Evolutionary conservation across 1,140 invertebrate genomes (phyloP).

Genomic region (Camponotus vicinus): DNA sequence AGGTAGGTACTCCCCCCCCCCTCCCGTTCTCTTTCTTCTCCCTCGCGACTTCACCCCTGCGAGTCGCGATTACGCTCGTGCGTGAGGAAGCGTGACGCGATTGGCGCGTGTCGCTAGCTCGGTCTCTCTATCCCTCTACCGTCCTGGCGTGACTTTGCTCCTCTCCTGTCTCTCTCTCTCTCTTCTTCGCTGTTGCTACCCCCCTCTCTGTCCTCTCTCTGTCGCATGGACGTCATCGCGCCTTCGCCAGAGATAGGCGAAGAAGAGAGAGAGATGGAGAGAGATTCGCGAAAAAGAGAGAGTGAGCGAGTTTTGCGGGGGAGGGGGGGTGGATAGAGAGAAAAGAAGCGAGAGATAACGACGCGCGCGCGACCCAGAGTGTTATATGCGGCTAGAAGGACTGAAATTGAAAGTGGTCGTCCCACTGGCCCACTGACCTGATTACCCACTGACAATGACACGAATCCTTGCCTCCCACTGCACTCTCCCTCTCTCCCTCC

Average conservation of each 20-base stretch:
- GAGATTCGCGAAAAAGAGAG: not conserved
- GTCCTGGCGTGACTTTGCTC: slow-evolving; percentile 22
- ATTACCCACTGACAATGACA: slow-evolving; percentile 88
- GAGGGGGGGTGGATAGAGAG: not conserved
- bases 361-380: slow-evolving; percentile 63
- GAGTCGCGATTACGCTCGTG: slow-evolving; percentile 56
- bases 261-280: slow-evolving; percentile 24
- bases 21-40: slow-evolving; percentile 24
- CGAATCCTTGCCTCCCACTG: slow-evolving; percentile 81
- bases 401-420: slow-evolving; percentile 86
- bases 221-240: not conserved
- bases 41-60: not conserved
- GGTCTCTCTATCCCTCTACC: slow-evolving; percentile 33
- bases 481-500: slow-evolving; percentile 55
- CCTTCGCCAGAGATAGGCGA: slow-evolving; percentile 14
- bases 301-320: not conserved
- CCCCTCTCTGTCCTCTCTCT: not conserved
- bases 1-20: not conserved
- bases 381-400: slow-evolving; percentile 79
- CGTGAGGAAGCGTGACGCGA: slow-evolving; percentile 69
- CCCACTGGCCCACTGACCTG: slow-evolving; percentile 87
- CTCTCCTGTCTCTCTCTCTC: slow-evolving; percentile 4
- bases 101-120: slow-evolving; percentile 73
- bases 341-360: slow-evolving; percentile 72
- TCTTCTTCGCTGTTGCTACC: not conserved